A percentile compares a stretch with the other conserved stretches of the same genome.
Evolutionary conservation across 2,113 vertebrate genomes (phyloP).

Genomic region (Clarias gariepinus): DNA sequence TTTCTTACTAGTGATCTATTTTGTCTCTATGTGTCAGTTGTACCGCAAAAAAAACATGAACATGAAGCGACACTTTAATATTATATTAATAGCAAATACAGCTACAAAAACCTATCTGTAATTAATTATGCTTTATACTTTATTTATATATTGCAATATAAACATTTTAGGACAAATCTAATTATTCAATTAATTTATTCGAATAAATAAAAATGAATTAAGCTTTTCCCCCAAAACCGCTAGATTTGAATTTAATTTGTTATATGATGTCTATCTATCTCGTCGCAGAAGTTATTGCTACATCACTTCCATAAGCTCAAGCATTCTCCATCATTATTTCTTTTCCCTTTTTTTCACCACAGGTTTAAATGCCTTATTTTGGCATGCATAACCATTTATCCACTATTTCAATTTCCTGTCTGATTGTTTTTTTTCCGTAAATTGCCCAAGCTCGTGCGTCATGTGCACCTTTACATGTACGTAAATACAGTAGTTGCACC

Average conservation of each 20-base stretch:
- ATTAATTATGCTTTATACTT: no score
- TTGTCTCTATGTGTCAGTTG: background rate
- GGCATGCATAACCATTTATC: background rate
- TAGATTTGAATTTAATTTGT: no score
- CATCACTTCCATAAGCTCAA: background rate
- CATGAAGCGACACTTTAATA: background rate
- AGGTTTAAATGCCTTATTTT: background rate
- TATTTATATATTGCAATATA: background rate
- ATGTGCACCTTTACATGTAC: background rate
- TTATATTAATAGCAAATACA: background rate
- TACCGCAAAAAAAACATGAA: background rate
- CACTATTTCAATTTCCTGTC: background rate
- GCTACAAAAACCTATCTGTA: background rate
- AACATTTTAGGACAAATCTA: background rate
- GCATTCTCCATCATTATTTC: background rate
- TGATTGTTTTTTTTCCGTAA: background rate
- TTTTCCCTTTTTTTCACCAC: background rate
- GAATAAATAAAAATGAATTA: background rate
- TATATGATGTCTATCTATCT: background rate
- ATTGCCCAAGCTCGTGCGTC: no score
- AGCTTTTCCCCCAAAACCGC: no score
- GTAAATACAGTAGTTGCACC: no score
- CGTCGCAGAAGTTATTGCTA: background rate
- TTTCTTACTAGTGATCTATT: slow-evolving; percentile 65
- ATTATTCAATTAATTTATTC: background rate